Evolutionary conservation across 2,797 vertebrate genomes (phyloP).

Genomic region (Labeo calbasu): DNA sequence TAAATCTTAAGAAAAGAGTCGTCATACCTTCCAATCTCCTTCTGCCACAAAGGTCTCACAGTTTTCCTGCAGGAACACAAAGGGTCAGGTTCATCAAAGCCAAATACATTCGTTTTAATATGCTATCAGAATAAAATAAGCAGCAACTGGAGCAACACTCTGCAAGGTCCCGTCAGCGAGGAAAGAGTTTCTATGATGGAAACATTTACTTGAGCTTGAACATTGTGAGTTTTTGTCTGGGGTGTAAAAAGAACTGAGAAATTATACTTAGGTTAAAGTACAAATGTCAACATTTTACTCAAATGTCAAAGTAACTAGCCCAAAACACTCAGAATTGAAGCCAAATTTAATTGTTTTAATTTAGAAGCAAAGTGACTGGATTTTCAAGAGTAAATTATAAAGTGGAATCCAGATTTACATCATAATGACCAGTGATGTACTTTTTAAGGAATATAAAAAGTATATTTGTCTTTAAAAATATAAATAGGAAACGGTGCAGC

Average conservation of each 20-base stretch:
- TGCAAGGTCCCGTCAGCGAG: constrained; percentile 6
- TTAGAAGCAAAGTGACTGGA: background rate
- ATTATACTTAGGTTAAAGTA: background rate
- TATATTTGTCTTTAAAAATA: background rate
- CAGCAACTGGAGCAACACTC: constrained; percentile 34
- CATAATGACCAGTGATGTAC: background rate
- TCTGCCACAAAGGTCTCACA: constrained; percentile 76
- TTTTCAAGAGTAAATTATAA: background rate
- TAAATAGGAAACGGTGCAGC: background rate
- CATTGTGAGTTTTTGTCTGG: background rate
- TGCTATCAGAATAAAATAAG: background rate
- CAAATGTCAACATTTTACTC: background rate
- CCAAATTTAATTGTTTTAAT: background rate
- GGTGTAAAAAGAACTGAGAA: constrained; percentile 7
- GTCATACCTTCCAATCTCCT: constrained; percentile 84
- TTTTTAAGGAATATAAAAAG: background rate
- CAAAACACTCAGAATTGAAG: background rate
- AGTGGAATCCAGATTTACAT: background rate
- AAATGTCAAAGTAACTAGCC: background rate
- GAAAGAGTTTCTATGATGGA: constrained; percentile 17
- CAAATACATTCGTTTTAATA: constrained; percentile 1
- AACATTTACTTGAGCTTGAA: background rate
- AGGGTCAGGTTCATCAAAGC: constrained; percentile 41
- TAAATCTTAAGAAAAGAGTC: background rate
- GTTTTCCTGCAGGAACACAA: constrained; percentile 75